Conservation (phyloP, 2,888 invertebrate genomes). For the Geotrupes spiniger region DNA sequence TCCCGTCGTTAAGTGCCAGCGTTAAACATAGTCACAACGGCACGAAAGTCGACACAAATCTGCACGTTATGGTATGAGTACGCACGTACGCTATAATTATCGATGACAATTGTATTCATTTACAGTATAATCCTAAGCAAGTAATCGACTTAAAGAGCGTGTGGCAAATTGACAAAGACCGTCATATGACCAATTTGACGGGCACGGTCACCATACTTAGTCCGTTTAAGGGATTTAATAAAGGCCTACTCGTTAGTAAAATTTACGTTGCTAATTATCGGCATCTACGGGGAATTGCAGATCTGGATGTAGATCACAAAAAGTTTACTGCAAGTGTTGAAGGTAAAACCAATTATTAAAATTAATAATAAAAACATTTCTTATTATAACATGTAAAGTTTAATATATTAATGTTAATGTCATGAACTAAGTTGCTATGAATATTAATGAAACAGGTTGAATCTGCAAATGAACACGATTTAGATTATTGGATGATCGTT, state of each 20-base stretch:
- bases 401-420: too few species aligned
- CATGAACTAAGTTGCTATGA: too few species aligned
- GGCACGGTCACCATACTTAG: conserved; percentile 64
- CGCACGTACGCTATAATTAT: conserved; percentile 3
- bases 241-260: conserved; percentile 66
- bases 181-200: conserved; percentile 61
- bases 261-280: conserved; percentile 63
- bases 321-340: conserved; percentile 64
- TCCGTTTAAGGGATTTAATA: conserved; percentile 68
- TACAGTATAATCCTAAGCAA: conserved; percentile 66
- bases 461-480: too few species aligned
- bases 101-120: conserved; percentile 23
- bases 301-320: conserved; percentile 68
- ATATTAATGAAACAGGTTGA: too few species aligned
- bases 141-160: conserved; percentile 66
- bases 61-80: conserved; percentile 52
- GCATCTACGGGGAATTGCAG: conserved; percentile 66
- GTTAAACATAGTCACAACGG: conserved; percentile 56
- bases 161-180: conserved; percentile 62
- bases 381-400: too few species aligned
- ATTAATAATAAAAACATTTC: too few species aligned
- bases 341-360: too few species aligned
- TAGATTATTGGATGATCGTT: too few species aligned
- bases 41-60: conserved; percentile 52
- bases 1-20: conserved; percentile 57